phyloP scores from a whole-genome alignment of 2,797 vertebrate genomes.

The Toxotes lorentzi region DNA sequence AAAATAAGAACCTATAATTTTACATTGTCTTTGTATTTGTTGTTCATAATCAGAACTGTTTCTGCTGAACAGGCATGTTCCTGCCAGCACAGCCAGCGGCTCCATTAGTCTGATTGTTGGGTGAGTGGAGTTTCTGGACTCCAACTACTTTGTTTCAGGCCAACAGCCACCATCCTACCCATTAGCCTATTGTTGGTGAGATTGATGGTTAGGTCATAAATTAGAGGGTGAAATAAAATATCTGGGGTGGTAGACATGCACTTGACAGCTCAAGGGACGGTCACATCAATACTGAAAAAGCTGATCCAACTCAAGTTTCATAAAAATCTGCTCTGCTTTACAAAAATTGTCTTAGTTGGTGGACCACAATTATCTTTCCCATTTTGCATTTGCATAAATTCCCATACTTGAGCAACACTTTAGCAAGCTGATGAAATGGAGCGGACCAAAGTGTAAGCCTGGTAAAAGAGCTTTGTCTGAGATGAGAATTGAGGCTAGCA shows the following conservation, averaged over 20 bases:
- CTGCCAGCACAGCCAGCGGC: constrained; percentile 25
- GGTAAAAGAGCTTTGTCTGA: constrained; percentile 59
- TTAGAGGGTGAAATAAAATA: constrained; percentile 43
- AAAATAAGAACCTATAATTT: neutral
- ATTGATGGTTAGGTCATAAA: constrained; percentile 50
- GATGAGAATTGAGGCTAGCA: constrained; percentile 34
- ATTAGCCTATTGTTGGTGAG: constrained; percentile 49
- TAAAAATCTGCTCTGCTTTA: constrained; percentile 15
- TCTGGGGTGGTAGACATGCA: constrained; percentile 12
- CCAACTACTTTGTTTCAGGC: constrained; percentile 38
- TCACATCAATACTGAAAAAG: neutral
- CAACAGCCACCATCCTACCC: constrained; percentile 42
- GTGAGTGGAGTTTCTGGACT: constrained; percentile 22
- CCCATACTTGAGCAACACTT: constrained; percentile 44
- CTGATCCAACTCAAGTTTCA: constrained; percentile 9
- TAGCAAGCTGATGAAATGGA: constrained; percentile 57
- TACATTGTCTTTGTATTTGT: constrained; percentile 17
- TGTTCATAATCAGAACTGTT: constrained; percentile 14
- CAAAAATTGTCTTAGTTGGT: constrained; percentile 18
- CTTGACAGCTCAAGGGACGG: constrained; percentile 9
- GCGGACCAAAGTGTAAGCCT: constrained; percentile 41
- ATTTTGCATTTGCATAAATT: constrained; percentile 44
- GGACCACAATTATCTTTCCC: constrained; percentile 27
- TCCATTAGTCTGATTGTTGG: constrained; percentile 53
- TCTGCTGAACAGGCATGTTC: constrained; percentile 22